phyloP scores from a whole-genome alignment of 2,888 invertebrate genomes.

The Stomorhina lunata region DNA sequence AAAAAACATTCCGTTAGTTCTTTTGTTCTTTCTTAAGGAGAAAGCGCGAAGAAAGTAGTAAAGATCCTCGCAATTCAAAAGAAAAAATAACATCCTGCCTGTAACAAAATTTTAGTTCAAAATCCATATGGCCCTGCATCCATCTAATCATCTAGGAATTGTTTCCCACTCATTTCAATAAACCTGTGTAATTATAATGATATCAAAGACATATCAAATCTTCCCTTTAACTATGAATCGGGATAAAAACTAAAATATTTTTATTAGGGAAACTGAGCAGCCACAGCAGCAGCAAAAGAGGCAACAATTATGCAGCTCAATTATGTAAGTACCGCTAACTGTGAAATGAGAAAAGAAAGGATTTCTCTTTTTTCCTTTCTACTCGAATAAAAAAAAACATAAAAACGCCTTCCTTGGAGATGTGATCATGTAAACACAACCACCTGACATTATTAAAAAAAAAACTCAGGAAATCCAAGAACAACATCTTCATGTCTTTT shows the following conservation, averaged over 20 bases:
- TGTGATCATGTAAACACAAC: constrained; percentile 58
- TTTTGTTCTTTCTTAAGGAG: too few species aligned
- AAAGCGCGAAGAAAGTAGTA: constrained; percentile 15
- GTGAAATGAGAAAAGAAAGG: constrained; percentile 53
- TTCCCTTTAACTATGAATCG: constrained; percentile 1
- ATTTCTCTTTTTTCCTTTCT: constrained; percentile 47
- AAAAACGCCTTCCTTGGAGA: constrained; percentile 56
- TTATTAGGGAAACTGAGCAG: constrained; percentile 9
- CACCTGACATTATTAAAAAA: constrained; percentile 64
- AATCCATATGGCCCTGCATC: constrained; percentile 35
- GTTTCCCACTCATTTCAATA: constrained; percentile 29
- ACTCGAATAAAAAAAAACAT: constrained; percentile 19
- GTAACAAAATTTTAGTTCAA: constrained; percentile 30
- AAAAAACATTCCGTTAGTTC: constrained; percentile 41
- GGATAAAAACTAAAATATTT: neutral
- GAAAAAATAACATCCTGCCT: constrained; percentile 53
- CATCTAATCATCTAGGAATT: neutral
- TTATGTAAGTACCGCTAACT: constrained; percentile 57
- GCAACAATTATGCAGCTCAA: constrained; percentile 37
- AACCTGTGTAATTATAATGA: constrained; percentile 36
- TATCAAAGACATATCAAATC: constrained; percentile 48
- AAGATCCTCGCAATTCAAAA: neutral
- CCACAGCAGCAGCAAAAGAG: neutral
- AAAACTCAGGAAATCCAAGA: constrained; percentile 49
- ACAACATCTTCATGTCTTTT: constrained; percentile 40